Conservation (phyloP, 2,888 invertebrate genomes). For the Poecilus cupreus region DNA sequence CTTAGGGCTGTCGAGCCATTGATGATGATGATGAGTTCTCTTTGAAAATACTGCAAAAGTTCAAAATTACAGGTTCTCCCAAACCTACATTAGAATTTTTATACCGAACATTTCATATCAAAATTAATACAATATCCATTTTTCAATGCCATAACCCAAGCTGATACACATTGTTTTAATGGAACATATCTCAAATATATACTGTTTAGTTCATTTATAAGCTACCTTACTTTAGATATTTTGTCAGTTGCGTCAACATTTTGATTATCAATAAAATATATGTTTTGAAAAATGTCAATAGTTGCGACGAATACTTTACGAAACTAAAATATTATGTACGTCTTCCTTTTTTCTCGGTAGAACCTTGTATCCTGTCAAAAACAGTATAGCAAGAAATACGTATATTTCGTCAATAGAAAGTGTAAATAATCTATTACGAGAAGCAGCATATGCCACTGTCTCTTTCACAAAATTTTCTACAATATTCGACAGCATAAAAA, state of each 20-base stretch:
- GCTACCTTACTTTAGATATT: neutral
- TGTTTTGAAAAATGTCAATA: neutral
- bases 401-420: constrained; percentile 6
- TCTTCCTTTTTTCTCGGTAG: neutral
- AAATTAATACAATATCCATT: neutral
- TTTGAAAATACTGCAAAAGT: neutral
- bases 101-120: neutral
- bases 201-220: neutral
- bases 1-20: too few relatives aligned
- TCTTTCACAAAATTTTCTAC: too few relatives aligned
- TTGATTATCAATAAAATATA: neutral
- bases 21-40: too few relatives aligned
- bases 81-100: neutral
- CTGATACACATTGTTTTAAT: neutral
- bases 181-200: neutral
- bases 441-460: too few relatives aligned
- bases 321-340: neutral
- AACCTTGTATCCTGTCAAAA: neutral
- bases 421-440: too few relatives aligned
- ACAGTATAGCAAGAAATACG: neutral
- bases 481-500: neutral
- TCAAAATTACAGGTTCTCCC: neutral
- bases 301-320: neutral
- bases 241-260: neutral
- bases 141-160: neutral